Percentiles rank a stretch among this genome's conserved stretches.
Conservation (phyloP, 1,140 invertebrate genomes). For the Papilio xuthus region DNA sequence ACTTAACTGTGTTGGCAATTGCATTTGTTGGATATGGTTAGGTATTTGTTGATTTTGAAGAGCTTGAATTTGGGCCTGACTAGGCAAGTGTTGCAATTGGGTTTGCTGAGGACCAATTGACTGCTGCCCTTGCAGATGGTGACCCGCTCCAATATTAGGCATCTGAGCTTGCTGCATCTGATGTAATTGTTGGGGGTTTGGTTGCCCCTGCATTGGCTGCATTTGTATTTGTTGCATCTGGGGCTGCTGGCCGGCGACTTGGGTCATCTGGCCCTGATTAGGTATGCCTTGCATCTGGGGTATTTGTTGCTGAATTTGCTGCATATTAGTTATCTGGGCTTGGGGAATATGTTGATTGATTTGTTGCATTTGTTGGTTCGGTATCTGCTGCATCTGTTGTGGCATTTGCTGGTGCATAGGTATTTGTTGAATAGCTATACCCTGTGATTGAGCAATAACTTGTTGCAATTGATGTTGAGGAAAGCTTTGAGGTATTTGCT, state of each 20-base stretch:
- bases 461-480: slow-evolving; percentile 82
- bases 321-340: slow-evolving; percentile 76
- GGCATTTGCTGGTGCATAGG: slow-evolving; percentile 80
- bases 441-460: slow-evolving; percentile 79
- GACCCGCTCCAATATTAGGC: slow-evolving; percentile 68
- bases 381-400: slow-evolving; percentile 79
- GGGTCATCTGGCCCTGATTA: slow-evolving; percentile 74
- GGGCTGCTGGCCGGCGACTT: slow-evolving; percentile 76
- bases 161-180: slow-evolving; percentile 77
- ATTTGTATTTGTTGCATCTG: slow-evolving; percentile 81
- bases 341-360: slow-evolving; percentile 77
- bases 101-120: slow-evolving; percentile 73
- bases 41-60: slow-evolving; percentile 79
- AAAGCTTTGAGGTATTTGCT: slow-evolving; percentile 81
- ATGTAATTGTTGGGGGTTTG: slow-evolving; percentile 73
- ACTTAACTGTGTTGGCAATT: slow-evolving; percentile 74
- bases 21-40: slow-evolving; percentile 80
- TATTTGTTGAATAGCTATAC: slow-evolving; percentile 79
- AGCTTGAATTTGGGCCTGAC: slow-evolving; percentile 79
- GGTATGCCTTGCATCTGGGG: slow-evolving; percentile 78
- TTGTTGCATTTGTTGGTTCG: slow-evolving; percentile 80
- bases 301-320: slow-evolving; percentile 79
- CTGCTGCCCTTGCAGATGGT: slow-evolving; percentile 72
- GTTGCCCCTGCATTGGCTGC: slow-evolving; percentile 79
- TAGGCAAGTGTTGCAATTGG: slow-evolving; percentile 79